Conservation (phyloP, 2,113 vertebrate genomes). For the Toxotes jaculatrix region DNA sequence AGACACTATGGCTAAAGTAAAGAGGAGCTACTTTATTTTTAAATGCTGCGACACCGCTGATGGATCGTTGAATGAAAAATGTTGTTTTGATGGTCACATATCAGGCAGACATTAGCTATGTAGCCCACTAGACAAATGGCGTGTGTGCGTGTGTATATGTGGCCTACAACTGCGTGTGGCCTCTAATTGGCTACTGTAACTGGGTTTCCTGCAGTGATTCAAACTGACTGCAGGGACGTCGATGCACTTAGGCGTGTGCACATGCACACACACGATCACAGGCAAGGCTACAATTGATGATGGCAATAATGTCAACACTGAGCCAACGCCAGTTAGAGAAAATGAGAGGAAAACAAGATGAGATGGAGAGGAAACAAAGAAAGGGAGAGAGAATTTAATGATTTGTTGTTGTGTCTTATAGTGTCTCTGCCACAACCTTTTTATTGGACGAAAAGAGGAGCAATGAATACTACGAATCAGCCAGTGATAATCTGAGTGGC, state of each 20-base stretch:
- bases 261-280: constrained; percentile 7
- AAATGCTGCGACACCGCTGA: constrained; percentile 14
- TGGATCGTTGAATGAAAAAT: constrained; percentile 33
- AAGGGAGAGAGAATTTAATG: constrained; percentile 10
- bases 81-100: constrained; percentile 51
- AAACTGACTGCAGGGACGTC: constrained; percentile 47
- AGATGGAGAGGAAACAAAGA: background rate
- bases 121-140: constrained; percentile 6
- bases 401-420: constrained; percentile 3
- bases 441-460: background rate
- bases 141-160: background rate
- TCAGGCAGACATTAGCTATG: constrained; percentile 13
- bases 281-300: constrained; percentile 62
- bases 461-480: constrained; percentile 8
- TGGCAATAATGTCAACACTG: constrained; percentile 57
- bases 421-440: constrained; percentile 1
- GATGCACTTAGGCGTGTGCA: constrained; percentile 6
- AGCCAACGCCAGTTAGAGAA: constrained; percentile 18
- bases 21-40: background rate
- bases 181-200: constrained; percentile 74
- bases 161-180: constrained; percentile 30
- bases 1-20: background rate
- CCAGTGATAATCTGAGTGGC: background rate
- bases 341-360: constrained; percentile 13
- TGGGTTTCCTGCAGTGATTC: constrained; percentile 62